Base-by-base conservation (phyloP, 2,888 invertebrate genomes). In the Cactoblastis cactorum region DNA sequence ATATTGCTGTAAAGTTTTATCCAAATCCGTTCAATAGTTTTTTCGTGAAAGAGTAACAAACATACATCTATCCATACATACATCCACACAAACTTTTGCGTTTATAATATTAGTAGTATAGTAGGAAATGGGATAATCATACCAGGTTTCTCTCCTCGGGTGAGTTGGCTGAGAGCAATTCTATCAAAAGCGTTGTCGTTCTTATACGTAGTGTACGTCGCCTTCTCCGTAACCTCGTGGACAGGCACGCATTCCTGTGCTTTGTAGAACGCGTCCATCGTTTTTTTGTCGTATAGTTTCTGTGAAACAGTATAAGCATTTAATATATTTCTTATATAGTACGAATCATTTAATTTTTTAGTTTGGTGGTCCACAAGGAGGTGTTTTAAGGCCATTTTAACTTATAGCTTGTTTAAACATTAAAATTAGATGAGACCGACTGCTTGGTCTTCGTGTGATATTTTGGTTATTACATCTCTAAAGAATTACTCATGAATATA, bases 211-310 rank as follows among this genome's bases (percentile, higher is more conserved):
- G 84, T 84, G 49, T 61, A 71, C 34, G 53, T 54, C 0, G 57
- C 60, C 53, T 68, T 77, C 4, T 77, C 63, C 3, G 56, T 65
- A 0, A 81, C 61, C 8, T 70, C 61, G 33, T 85, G 84, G 11
- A 81, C 83, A 0, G 82, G 76, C 0, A 59, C 49, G 0, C 64
- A 58, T 1, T 83, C 73, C 18, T 77, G 70, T 0, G 71, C 74
- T 32, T 68, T 71, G 57, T 83, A 64, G 54, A 69, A 80, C 12
- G 68, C 82, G 0, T 84, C 83, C 82, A 85, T 84, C 1, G 68
- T 76, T 51, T 74, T 66, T 52, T 78, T 77, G 55, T 87, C 71
- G 61, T 88, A 88, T 0, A 81, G 64, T 69, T 87, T 88, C 88
- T 88, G 56, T 28, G 8, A 6, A 28, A 28, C 9, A 6, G 3